Evolutionary conservation across 30 jellyfish, hydroid and myxozoan species (phyloP).

Genomic region (Aurelia sp.): DNA sequence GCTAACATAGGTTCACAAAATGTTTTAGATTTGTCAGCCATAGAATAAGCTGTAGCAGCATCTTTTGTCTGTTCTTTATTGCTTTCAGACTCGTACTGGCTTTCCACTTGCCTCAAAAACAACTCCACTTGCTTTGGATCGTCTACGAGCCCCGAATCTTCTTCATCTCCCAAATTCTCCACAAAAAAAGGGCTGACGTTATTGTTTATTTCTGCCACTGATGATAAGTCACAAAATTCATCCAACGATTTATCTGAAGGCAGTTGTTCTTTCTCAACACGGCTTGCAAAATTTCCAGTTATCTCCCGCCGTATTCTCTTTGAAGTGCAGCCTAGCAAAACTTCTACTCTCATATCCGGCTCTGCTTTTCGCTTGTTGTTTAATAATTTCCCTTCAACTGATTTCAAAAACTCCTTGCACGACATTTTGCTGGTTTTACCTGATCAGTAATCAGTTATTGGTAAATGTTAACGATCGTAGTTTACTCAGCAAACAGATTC

Average conservation of each 20-base stretch:
- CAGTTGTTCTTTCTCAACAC: not conserved
- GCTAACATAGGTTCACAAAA: slow-evolving; percentile 26
- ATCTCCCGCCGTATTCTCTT: slow-evolving; percentile 80
- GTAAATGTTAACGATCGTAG: no score
- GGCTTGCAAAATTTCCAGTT: not conserved
- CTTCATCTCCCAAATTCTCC: slow-evolving; percentile 1
- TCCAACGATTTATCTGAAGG: slow-evolving; percentile 6
- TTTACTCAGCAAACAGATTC: no score
- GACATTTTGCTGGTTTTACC: slow-evolving; percentile 27
- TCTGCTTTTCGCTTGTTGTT: slow-evolving; percentile 80
- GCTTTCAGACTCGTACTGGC: slow-evolving; percentile 36
- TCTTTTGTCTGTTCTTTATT: slow-evolving; percentile 27
- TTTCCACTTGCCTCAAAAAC: slow-evolving; percentile 75
- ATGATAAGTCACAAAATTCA: not conserved
- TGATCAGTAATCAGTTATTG: no score
- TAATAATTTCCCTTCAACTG: slow-evolving; percentile 59
- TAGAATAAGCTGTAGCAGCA: slow-evolving; percentile 11
- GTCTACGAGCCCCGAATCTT: slow-evolving; percentile 50
- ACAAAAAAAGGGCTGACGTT: not conserved
- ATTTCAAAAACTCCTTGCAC: slow-evolving; percentile 65
- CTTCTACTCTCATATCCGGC: slow-evolving; percentile 89
- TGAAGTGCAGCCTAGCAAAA: slow-evolving; percentile 82
- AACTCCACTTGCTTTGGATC: slow-evolving; percentile 79
- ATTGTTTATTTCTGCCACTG: slow-evolving; percentile 19
- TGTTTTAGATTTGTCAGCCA: slow-evolving; percentile 50